Conservation (phyloP, 2,888 invertebrate species). For the Trachelus iudaicus region DNA sequence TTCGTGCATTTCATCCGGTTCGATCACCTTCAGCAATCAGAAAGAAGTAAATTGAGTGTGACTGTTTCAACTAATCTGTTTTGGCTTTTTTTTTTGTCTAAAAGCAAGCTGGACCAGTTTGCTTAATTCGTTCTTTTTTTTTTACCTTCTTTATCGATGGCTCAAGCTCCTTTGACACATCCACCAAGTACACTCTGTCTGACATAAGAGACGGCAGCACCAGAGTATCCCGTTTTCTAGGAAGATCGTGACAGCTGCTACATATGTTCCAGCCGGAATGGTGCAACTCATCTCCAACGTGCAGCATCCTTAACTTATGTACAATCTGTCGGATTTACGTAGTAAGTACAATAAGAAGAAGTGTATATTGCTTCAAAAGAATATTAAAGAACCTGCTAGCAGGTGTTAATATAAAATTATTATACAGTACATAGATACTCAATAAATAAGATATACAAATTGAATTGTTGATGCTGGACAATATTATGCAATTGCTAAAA, state of each 20-base stretch:
- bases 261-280: slow-evolving; percentile 98
- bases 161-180: slow-evolving; percentile 77
- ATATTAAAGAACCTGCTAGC: neutral
- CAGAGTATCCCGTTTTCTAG: slow-evolving; percentile 76
- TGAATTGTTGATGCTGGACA: neutral
- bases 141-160: slow-evolving; percentile 80
- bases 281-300: slow-evolving; percentile 88
- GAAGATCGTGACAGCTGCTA: slow-evolving; percentile 83
- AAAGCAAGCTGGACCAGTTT: neutral
- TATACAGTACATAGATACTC: neutral
- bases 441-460: neutral
- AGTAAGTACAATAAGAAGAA: neutral
- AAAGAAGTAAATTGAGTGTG: neutral
- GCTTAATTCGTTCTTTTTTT: neutral
- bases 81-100: neutral
- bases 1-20: slow-evolving; percentile 81
- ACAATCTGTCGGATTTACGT: slow-evolving; percentile 75
- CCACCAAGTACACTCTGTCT: slow-evolving; percentile 85
- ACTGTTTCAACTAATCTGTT: neutral
- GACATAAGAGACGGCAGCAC: slow-evolving; percentile 86
- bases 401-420: neutral
- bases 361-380: neutral
- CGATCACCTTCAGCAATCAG: slow-evolving; percentile 73
- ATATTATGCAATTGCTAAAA: neutral
- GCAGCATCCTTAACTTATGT: slow-evolving; percentile 82